Conservation (phyloP, 1,140 invertebrate genomes). For the Stegodyphus mimosarum region DNA sequence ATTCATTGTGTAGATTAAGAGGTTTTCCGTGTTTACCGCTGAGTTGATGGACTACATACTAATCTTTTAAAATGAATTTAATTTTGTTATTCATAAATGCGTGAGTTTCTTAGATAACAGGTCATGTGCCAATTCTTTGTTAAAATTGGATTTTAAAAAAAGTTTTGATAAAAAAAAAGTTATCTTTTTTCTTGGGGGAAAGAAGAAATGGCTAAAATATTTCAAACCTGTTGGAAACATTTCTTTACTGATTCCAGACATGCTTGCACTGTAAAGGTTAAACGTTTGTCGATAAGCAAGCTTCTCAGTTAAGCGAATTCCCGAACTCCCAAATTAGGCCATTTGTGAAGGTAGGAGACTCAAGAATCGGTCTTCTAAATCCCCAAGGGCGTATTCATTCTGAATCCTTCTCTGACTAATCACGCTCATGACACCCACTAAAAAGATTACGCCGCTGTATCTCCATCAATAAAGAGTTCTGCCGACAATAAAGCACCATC, state of each 20-base stretch:
- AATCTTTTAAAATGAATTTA: too few relatives aligned
- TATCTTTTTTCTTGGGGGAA: too few relatives aligned
- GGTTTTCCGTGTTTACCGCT: too few relatives aligned
- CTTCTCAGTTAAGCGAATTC: background rate
- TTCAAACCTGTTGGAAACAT: too few relatives aligned
- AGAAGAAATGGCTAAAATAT: too few relatives aligned
- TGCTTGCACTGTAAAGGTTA: background rate
- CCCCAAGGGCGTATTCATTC: background rate
- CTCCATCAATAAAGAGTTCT: background rate
- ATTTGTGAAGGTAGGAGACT: background rate
- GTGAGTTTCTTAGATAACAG: too few relatives aligned
- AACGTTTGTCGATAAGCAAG: background rate
- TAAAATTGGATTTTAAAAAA: too few relatives aligned
- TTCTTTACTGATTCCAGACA: background rate
- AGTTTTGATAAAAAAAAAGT: too few relatives aligned
- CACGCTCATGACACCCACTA: background rate
- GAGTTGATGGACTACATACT: too few relatives aligned
- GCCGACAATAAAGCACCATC: background rate
- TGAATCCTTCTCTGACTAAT: background rate
- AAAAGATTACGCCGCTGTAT: background rate
- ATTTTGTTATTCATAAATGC: too few relatives aligned
- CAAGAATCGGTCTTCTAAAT: background rate
- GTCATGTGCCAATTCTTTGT: too few relatives aligned
- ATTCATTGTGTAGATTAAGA: too few relatives aligned
- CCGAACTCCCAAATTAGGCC: background rate